These are phyloP conservation scores for Ciconia maguari DNA, from an alignment of 2,113 vertebrate genomes.

Conservation along the genomic window DNA sequence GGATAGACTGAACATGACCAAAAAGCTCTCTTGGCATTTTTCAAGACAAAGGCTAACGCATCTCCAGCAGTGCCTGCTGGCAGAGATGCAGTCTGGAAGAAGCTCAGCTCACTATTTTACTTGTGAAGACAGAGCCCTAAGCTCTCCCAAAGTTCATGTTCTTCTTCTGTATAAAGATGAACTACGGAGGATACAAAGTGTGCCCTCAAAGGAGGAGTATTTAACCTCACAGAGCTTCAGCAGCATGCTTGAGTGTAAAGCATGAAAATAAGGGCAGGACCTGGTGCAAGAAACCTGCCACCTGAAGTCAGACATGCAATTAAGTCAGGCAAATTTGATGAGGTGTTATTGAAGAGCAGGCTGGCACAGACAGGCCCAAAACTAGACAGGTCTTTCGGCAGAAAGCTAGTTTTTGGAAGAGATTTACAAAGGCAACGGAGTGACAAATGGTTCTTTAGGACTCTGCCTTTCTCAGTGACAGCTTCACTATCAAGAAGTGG, in stretches of 20 bases:
- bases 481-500: not conserved
- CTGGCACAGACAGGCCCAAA: not conserved
- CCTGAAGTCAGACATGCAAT: not conserved
- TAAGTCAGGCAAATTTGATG: not conserved
- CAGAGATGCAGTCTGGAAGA: not conserved
- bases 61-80: not conserved
- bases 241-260: not conserved
- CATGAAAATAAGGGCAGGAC: not conserved
- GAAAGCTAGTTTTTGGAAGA: not conserved
- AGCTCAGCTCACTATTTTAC: not conserved
- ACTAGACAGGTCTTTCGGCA: not conserved
- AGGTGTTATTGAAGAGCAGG: not conserved
- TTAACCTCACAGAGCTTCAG: not conserved
- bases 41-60: not conserved
- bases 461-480: not conserved
- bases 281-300: not conserved
- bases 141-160: not conserved
- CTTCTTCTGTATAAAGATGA: not conserved
- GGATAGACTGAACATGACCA: not conserved
- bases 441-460: not conserved
- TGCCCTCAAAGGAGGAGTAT: not conserved
- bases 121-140: not conserved
- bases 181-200: rapidly evolving
- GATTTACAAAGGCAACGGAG: not conserved
- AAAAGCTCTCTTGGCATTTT: not conserved